These are phyloP conservation scores for Plotosus lineatus DNA, from an alignment of 2,113 vertebrate species.

Conservation along the genomic window DNA sequence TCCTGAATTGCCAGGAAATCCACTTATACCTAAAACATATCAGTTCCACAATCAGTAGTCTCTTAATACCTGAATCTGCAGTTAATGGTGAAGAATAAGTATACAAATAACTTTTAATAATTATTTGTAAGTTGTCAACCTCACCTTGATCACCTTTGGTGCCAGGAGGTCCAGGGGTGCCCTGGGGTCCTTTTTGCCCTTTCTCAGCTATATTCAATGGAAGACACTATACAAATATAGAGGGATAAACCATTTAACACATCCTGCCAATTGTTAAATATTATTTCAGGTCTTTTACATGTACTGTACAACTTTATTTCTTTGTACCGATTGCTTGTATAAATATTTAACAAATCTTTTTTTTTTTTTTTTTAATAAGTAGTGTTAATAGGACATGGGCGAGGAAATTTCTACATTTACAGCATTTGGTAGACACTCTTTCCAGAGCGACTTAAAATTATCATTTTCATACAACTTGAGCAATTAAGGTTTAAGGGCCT, in stretches of 20 bases:
- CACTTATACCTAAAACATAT: constrained; percentile 62
- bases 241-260: not conserved
- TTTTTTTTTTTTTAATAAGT: too few relatives aligned
- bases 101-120: not conserved
- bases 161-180: constrained; percentile 57
- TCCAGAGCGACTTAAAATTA: too few relatives aligned
- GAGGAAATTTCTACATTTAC: too few relatives aligned
- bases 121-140: not conserved
- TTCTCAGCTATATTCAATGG: not conserved
- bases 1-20: constrained; percentile 66
- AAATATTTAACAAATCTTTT: too few relatives aligned
- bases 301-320: too few relatives aligned
- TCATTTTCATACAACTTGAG: too few relatives aligned
- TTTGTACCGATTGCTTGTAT: too few relatives aligned
- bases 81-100: not conserved
- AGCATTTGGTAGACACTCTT: too few relatives aligned
- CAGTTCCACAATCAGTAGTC: not conserved
- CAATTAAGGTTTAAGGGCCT: too few relatives aligned
- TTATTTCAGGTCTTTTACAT: too few relatives aligned
- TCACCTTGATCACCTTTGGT: constrained; percentile 64
- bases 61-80: not conserved
- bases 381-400: too few relatives aligned
- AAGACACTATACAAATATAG: not conserved
- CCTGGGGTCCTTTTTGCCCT: constrained; percentile 50
- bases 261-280: not conserved